phyloP scores from a whole-genome alignment of 2,888 invertebrate species.

The Venustoraphidia nigricollis region DNA sequence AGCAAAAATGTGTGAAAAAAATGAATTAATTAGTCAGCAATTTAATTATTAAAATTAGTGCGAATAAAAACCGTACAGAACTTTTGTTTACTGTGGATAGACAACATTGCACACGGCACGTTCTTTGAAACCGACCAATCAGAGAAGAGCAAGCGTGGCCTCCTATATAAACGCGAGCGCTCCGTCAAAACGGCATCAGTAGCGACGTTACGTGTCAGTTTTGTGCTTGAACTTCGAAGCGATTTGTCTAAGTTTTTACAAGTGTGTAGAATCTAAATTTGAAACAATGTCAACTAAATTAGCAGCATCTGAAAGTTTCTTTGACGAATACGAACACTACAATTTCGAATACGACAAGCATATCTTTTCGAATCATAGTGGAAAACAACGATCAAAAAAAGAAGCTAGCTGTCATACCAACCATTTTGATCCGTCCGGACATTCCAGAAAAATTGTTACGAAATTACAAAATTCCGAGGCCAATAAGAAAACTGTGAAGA shows the following conservation, averaged over 20 bases:
- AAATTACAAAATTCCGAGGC: constrained; percentile 73
- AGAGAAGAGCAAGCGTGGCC: background rate
- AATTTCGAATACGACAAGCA: constrained; percentile 88
- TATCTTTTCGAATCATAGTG: constrained; percentile 72
- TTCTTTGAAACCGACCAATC: constrained; percentile 1
- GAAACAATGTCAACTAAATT: constrained; percentile 9
- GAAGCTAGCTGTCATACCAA: constrained; percentile 81
- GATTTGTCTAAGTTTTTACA: background rate
- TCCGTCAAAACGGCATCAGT: constrained; percentile 8
- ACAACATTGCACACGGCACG: background rate
- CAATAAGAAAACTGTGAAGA: constrained; percentile 46
- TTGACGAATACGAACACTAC: constrained; percentile 88
- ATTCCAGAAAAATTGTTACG: constrained; percentile 80
- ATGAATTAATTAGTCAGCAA: no score
- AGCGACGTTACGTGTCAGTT: background rate
- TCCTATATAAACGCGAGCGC: background rate
- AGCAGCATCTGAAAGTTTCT: constrained; percentile 69
- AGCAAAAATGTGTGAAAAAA: no score
- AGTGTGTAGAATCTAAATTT: background rate
- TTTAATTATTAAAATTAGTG: background rate
- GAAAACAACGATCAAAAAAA: constrained; percentile 80
- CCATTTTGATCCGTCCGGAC: constrained; percentile 82
- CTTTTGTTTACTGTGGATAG: constrained; percentile 9
- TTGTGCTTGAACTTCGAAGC: no score
- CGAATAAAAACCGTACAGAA: constrained; percentile 8